phyloP scores from a whole-genome alignment of 2,113 vertebrate genomes.

The Carollia perspicillata region DNA sequence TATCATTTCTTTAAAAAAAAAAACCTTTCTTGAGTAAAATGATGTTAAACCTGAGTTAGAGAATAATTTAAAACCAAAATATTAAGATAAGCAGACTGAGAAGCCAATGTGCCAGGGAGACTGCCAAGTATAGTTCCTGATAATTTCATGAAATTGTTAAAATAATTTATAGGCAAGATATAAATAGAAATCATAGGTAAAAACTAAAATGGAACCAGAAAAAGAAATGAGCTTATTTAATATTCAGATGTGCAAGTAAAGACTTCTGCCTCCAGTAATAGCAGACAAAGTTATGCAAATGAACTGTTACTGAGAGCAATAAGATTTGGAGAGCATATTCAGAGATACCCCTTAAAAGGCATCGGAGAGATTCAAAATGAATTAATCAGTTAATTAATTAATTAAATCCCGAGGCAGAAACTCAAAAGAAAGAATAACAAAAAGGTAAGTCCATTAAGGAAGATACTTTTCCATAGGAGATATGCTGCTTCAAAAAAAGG shows the following conservation, averaged over 20 bases:
- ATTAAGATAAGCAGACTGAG: not conserved
- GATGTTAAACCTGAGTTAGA: not conserved
- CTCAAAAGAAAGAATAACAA: not conserved
- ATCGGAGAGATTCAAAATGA: not conserved
- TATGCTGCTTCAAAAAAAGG: not conserved
- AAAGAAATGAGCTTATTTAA: conserved; percentile 16
- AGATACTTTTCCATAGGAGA: not conserved
- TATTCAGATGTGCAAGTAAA: conserved; percentile 8
- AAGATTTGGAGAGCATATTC: not conserved
- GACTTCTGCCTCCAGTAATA: not conserved
- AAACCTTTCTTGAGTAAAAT: not conserved
- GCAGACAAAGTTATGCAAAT: not conserved
- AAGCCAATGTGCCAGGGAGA: not conserved
- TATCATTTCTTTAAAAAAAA: not conserved
- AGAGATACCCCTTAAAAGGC: not conserved
- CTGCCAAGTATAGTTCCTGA: not conserved
- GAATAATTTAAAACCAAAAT: conserved; percentile 18
- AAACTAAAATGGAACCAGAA: not conserved
- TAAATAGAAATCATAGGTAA: not conserved
- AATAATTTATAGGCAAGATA: conserved; percentile 13
- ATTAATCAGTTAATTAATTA: not conserved
- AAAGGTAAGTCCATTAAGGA: not conserved
- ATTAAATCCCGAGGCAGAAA: not conserved
- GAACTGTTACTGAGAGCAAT: not conserved
- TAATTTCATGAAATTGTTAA: not conserved